Conservation (phyloP, 2,888 invertebrate genomes). For the Sesia apiformis region DNA sequence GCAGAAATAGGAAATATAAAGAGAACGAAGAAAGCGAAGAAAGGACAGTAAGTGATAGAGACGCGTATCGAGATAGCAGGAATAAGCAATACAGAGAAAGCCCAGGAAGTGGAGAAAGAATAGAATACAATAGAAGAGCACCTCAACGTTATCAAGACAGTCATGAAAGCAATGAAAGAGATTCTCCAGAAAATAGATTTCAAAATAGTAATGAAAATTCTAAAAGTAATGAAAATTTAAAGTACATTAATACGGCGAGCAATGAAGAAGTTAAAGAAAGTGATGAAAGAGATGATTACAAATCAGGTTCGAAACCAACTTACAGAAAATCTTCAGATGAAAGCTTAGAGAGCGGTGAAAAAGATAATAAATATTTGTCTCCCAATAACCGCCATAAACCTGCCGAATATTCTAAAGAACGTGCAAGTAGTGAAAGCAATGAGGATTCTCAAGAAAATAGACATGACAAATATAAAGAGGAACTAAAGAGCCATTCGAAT, state of each 20-base stretch:
- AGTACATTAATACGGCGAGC: slow-evolving; percentile 6
- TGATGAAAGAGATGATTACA: slow-evolving; percentile 5
- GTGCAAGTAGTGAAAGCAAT: slow-evolving; percentile 13
- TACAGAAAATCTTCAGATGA: slow-evolving; percentile 1
- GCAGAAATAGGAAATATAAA: slow-evolving; percentile 6
- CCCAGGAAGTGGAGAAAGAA: slow-evolving; percentile 9
- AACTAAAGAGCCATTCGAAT: slow-evolving; percentile 3
- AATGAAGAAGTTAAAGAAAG: slow-evolving; percentile 11
- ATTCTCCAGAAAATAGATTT: background rate
- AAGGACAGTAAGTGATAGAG: slow-evolving; percentile 8
- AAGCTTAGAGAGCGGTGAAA: slow-evolving; percentile 9
- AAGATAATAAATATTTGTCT: slow-evolving; percentile 3
- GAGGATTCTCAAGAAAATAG: slow-evolving; percentile 4
- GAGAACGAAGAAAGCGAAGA: slow-evolving; percentile 9
- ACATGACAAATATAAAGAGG: slow-evolving; percentile 7
- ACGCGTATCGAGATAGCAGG: background rate
- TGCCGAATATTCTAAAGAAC: slow-evolving; percentile 7
- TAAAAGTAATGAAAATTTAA: slow-evolving; percentile 16
- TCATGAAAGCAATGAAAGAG: slow-evolving; percentile 2
- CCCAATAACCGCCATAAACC: background rate
- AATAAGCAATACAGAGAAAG: slow-evolving; percentile 4
- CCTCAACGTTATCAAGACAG: background rate
- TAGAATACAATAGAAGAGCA: slow-evolving; percentile 4
- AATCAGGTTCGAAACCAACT: slow-evolving; percentile 2
- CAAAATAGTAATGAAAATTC: slow-evolving; percentile 14